Evolutionary conservation across 2,113 vertebrate genomes (phyloP).

Genomic region (Erinaceus europaeus): DNA sequence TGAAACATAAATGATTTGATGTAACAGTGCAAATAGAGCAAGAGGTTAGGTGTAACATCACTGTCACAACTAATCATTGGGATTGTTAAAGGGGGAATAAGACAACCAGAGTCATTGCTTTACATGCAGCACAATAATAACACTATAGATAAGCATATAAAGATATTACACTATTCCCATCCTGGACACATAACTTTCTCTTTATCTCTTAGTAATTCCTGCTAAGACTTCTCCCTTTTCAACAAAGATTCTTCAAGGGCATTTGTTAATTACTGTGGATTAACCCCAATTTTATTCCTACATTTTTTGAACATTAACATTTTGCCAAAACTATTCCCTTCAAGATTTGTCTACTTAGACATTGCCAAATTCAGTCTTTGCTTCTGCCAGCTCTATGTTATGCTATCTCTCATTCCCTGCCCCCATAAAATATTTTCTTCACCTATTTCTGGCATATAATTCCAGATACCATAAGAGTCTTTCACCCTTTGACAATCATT

Average conservation of each 20-base stretch:
- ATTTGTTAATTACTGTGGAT: neutral
- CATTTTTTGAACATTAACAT: neutral
- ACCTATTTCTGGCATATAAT: neutral
- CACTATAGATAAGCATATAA: neutral
- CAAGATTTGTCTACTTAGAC: no score
- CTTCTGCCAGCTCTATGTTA: neutral
- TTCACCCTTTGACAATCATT: fast-evolving
- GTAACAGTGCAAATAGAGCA: neutral
- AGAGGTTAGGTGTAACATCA: conserved; percentile 24
- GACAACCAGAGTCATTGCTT: conserved; percentile 19
- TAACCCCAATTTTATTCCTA: neutral
- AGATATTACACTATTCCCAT: neutral
- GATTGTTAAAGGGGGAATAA: conserved; percentile 11
- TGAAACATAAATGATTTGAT: conserved; percentile 32
- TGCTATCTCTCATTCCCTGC: neutral
- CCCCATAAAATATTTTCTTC: neutral
- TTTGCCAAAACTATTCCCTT: neutral
- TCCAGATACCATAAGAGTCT: fast-evolving
- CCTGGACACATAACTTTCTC: neutral
- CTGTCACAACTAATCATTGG: neutral
- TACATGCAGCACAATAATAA: conserved; percentile 32
- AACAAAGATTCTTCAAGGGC: neutral
- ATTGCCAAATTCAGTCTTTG: neutral
- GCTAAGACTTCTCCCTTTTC: neutral
- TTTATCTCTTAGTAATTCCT: neutral